phyloP scores from a whole-genome alignment of 2,888 invertebrate genomes.

The Taphrorychus bicolor region DNA sequence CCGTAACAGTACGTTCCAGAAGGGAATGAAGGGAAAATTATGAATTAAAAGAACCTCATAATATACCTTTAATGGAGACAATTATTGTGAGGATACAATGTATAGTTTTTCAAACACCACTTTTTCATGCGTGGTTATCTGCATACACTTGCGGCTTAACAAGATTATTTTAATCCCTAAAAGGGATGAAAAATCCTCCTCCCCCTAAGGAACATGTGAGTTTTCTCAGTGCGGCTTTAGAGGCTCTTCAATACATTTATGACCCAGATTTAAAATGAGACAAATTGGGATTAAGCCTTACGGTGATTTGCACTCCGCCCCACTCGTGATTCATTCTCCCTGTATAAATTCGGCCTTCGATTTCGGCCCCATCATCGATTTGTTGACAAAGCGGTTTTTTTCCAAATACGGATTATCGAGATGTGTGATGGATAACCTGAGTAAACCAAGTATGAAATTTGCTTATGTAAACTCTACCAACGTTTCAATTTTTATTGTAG shows the following conservation, averaged over 20 bases:
- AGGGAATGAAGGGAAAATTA: too few species aligned
- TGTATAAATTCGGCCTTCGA: conserved; percentile 32
- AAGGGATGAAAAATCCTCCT: conserved; percentile 20
- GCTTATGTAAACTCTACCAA: too few species aligned
- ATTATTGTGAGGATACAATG: too few species aligned
- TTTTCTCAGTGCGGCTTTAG: conserved; percentile 34
- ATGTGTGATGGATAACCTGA: too few species aligned
- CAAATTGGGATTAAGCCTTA: conserved; percentile 60
- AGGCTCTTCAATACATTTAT: conserved; percentile 44
- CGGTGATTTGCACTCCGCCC: conserved; percentile 60
- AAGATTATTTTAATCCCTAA: conserved; percentile 10
- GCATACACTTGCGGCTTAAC: conserved; percentile 16
- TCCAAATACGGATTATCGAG: background rate
- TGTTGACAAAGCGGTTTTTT: background rate
- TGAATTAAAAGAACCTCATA: too few species aligned
- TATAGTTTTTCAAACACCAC: too few species aligned
- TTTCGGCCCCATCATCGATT: conserved; percentile 7
- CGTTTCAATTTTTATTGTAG: too few species aligned
- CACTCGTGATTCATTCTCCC: conserved; percentile 52
- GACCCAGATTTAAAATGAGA: conserved; percentile 60
- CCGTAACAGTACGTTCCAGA: conserved; percentile 23
- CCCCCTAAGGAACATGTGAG: conserved; percentile 31
- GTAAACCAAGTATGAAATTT: too few species aligned
- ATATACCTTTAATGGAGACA: too few species aligned
- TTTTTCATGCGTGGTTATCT: background rate